A percentile compares a stretch with the other conserved stretches of the same genome.
phyloP scores from a whole-genome alignment of 2,888 invertebrate genomes.

The Macroteleia sp. region DNA sequence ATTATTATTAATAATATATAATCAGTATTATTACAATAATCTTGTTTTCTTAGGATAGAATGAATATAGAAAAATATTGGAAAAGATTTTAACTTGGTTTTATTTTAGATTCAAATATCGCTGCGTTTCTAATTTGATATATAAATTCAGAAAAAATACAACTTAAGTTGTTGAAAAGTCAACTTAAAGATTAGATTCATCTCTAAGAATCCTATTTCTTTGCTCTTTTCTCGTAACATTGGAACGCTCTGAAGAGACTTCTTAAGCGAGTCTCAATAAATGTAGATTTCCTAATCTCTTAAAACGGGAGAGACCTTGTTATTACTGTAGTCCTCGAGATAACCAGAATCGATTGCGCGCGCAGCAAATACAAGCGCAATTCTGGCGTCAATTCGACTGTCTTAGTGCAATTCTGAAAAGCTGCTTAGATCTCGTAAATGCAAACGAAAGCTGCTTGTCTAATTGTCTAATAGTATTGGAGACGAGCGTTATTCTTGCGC shows the following conservation, averaged over 20 bases:
- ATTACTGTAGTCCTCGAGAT: not conserved
- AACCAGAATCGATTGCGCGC: constrained; percentile 10
- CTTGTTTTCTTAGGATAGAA: too few relatives aligned
- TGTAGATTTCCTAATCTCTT: constrained; percentile 14
- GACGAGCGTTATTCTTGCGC: constrained; percentile 11
- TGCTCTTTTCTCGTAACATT: too few relatives aligned
- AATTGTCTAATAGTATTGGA: constrained; percentile 36
- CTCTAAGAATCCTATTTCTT: too few relatives aligned
- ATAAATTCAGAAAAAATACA: too few relatives aligned
- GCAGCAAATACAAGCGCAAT: constrained; percentile 6
- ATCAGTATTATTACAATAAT: too few relatives aligned
- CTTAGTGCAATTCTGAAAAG: constrained; percentile 34
- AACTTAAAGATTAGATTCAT: too few relatives aligned
- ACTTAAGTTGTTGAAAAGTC: too few relatives aligned
- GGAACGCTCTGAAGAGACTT: not conserved
- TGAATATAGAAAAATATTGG: too few relatives aligned
- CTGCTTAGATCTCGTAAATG: constrained; percentile 43
- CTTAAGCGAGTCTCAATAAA: constrained; percentile 1
- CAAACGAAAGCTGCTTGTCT: constrained; percentile 24
- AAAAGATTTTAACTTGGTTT: too few relatives aligned
- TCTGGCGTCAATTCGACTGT: not conserved
- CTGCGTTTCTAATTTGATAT: too few relatives aligned
- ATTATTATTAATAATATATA: too few relatives aligned
- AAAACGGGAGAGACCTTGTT: constrained; percentile 1
- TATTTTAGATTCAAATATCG: too few relatives aligned